Evolutionary conservation across 2,888 invertebrate genomes (phyloP), one percentile per base, ranked within the genome.

Genomic region (Mythimna ferrago): DNA sequence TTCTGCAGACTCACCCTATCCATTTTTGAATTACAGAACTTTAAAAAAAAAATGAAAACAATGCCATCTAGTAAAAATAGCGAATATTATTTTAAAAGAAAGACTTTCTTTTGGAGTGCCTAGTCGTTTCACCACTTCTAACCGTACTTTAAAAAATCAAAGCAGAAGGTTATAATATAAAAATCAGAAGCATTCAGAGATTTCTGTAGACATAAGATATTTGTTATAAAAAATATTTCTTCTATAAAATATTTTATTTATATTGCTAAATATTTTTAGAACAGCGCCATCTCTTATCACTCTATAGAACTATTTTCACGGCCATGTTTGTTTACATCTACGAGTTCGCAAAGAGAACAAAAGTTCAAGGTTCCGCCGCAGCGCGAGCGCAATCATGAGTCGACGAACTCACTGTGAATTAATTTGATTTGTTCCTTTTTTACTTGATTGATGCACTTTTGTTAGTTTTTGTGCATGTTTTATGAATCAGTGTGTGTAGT

Each of bases 271-370:
- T 16, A 21, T 6, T n/a, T 38, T 64, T 19, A 53, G 35, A 61
- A 62, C 53, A 90, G 72, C 90, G 93, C 93, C 94, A 94, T 93
- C 95, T 95, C 70, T 86, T 62, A 11, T 3, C 1, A 9, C 3
- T 2, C 10, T 6, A 0, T 3, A 0, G 78, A 92, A 95, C 91
- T 90, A 87, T 69, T 69, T 86, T 89, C 94, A 94, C 53, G 93
- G 94, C 85, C 93, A 91, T 60, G 80, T 93, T 93, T 94, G 93
- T 94, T 93, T 94, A 93, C 91, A 87, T 87, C 21, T 19, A 53
- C 51, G n/a, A 44, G 60, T 63, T 63, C 10, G 62, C 86, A 78
- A 81, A 78, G 78, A 82, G 80, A 89, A 79, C 66, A 87, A 83
- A 88, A 90, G 92, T 92, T 92, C 92, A 92, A 93, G 92, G 92